phyloP scores from a whole-genome alignment of 2,797 vertebrate species.

The Halcyon chelicuti region DNA sequence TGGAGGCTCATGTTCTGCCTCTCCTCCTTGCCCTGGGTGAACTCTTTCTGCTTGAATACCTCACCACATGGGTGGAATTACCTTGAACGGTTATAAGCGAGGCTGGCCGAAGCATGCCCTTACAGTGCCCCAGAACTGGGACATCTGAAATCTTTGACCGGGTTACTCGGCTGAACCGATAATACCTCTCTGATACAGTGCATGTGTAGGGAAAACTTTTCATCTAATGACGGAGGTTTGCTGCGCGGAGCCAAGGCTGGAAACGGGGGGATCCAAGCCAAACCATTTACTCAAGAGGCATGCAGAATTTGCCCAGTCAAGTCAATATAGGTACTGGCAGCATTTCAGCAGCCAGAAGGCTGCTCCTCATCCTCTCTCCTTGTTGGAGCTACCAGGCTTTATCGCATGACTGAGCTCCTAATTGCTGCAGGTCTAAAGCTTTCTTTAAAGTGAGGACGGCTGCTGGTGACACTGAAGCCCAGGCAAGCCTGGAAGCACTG shows the following conservation, averaged over 20 bases:
- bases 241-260: constrained; percentile 19
- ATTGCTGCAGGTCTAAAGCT: neutral
- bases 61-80: neutral
- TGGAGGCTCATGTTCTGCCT: neutral
- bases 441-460: neutral
- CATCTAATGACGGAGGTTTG: neutral
- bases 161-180: neutral
- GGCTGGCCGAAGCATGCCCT: neutral
- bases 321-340: constrained; percentile 16
- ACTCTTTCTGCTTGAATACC: constrained; percentile 30
- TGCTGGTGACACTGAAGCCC: neutral
- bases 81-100: neutral
- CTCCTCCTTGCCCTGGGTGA: neutral
- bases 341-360: neutral
- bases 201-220: neutral
- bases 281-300: constrained; percentile 33
- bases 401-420: neutral
- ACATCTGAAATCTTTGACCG: neutral
- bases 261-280: neutral
- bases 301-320: constrained; percentile 43
- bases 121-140: neutral
- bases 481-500: neutral
- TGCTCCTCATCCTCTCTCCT: neutral
- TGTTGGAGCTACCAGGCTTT: neutral
- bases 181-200: constrained; percentile 32